These are phyloP conservation scores for Rhynchophorus ferrugineus DNA, from an alignment of 1,140 invertebrate genomes.

Conservation along the genomic window DNA sequence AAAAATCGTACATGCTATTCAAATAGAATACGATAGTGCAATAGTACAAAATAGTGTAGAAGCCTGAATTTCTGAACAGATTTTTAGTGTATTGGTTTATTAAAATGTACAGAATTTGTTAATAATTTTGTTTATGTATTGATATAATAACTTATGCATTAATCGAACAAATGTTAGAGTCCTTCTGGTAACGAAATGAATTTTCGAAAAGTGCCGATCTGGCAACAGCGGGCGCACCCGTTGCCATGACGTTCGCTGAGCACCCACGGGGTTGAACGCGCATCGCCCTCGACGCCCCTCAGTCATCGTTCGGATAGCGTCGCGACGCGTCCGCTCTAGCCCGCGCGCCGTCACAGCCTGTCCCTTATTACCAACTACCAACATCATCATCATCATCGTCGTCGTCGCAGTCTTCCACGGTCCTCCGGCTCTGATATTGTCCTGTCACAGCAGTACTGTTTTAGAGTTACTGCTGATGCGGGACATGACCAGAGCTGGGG, in stretches of 20 bases:
- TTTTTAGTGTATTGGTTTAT: too few species aligned
- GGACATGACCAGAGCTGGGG: constrained; percentile 66
- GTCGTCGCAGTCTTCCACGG: constrained; percentile 35
- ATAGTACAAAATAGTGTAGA: too few species aligned
- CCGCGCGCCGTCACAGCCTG: constrained; percentile 32
- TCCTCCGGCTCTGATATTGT: constrained; percentile 71
- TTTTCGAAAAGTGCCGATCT: too few species aligned
- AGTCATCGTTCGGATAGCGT: constrained; percentile 33
- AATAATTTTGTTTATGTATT: too few species aligned
- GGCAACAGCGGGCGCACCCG: constrained; percentile 19
- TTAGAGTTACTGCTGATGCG: constrained; percentile 73
- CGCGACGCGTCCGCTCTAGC: constrained; percentile 17
- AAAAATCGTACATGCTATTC: too few species aligned
- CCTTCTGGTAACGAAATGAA: too few species aligned
- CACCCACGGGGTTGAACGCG: constrained; percentile 32
- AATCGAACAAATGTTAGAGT: too few species aligned
- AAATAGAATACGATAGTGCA: too few species aligned
- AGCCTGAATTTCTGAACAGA: too few species aligned
- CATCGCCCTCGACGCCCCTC: constrained; percentile 30
- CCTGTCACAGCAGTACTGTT: constrained; percentile 88
- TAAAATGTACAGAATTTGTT: too few species aligned
- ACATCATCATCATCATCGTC: constrained; percentile 5
- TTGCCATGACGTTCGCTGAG: constrained; percentile 30
- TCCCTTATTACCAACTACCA: neutral
- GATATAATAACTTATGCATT: too few species aligned